phyloP scores from a whole-genome alignment of 2,113 vertebrate genomes.

The Eudyptes chrysolophus region DNA sequence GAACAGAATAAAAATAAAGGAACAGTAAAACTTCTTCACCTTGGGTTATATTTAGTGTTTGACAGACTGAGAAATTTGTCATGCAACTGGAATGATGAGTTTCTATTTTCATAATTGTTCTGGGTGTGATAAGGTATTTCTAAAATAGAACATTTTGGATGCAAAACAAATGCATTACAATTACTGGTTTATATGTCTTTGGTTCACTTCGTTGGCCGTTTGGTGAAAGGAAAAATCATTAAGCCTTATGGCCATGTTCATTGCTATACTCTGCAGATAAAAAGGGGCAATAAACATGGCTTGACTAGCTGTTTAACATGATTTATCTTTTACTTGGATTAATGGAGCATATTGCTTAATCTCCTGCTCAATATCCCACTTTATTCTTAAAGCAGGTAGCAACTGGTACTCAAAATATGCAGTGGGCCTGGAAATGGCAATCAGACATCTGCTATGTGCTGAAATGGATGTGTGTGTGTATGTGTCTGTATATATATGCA shows the following conservation, averaged over 20 bases:
- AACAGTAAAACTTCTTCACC: background rate
- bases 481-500: background rate
- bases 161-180: background rate
- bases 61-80: background rate
- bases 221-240: background rate
- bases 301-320: background rate
- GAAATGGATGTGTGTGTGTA: background rate
- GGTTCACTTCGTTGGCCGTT: background rate
- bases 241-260: background rate
- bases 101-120: background rate
- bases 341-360: background rate
- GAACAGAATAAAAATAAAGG: background rate
- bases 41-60: background rate
- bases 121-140: background rate
- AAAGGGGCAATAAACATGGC: background rate
- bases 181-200: background rate
- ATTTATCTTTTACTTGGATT: background rate
- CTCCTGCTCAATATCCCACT: background rate
- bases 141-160: background rate
- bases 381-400: background rate
- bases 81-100: background rate
- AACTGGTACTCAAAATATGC: background rate
- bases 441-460: background rate
- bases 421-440: background rate
- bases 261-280: background rate